Base-by-base conservation (phyloP, 2,113 vertebrate species). In the Xiphias gladius region DNA sequence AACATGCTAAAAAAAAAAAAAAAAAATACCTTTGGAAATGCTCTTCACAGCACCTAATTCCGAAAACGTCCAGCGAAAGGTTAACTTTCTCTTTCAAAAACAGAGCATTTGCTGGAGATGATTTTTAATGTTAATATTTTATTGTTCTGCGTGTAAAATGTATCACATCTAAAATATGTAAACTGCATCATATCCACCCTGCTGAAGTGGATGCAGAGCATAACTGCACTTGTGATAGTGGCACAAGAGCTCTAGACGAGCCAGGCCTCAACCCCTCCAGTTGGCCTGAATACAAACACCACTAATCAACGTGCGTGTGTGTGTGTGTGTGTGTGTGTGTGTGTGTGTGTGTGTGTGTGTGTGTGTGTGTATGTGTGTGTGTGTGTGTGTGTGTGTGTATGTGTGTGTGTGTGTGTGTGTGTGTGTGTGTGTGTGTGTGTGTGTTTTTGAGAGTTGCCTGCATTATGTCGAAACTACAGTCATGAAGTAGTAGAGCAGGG, bases 401-500 rank as follows among this genome's bases (percentile, higher is more conserved):
- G n/a, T n/a, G n/a, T n/a, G n/a, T n/a, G n/a, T n/a, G n/a, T n/a
- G n/a, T n/a, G 69, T 57, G 69, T 73, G 68, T 73, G 73, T 61
- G 69, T 82, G 46, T 37, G 57, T 24, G 66, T 43, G 59, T 71
- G 68, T 46, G 20, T 30, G 59, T 46, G 73, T 16, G 57, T 50
- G 75, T 26, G 62, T 35, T 17, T 57, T 46, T 16, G 64, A 52
- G 84, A 71, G 82, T 80, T 57, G 79, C 76, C 83, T 87, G 79
- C 70, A 55, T 82, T 73, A 64, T 74, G 88, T 92, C 67, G 61
- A 84, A 86, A 73, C 86, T 84, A 30, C 50, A 77, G 84, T 78
- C 85, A 70, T 89, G 83, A 84, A 92, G 90, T 65, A 76, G 85
- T 63, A 72, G 68, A 91, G 84, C 64, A 62, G 82, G 84, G 72